phyloP scores from a whole-genome alignment of 2,888 invertebrate species.

The Lycocerus yunnanus region DNA sequence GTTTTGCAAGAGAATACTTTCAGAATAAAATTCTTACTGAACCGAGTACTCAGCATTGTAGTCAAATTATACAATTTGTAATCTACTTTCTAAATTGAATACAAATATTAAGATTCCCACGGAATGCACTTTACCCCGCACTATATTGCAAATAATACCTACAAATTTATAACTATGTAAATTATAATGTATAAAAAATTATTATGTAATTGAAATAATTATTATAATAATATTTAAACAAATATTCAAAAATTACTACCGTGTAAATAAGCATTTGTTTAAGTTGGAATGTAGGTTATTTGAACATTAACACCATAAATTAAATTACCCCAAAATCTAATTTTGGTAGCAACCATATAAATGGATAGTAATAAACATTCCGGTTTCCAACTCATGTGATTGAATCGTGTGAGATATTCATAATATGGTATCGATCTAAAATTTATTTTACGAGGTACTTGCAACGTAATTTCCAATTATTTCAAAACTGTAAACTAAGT shows the following conservation, averaged over 20 bases:
- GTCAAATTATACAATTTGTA: no score
- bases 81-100: no score
- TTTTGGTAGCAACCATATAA: conserved; percentile 16
- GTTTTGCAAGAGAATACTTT: no score
- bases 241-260: neutral
- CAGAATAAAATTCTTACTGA: no score
- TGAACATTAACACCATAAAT: conserved; percentile 16
- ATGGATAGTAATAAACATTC: conserved; percentile 19
- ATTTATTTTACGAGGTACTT: conserved; percentile 4
- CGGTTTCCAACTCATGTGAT: conserved; percentile 14
- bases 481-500: neutral
- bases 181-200: neutral
- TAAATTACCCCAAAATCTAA: conserved; percentile 18
- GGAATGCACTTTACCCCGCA: no score
- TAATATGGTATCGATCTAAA: conserved; percentile 5
- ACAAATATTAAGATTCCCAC: no score
- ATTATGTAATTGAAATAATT: neutral
- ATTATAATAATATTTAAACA: neutral
- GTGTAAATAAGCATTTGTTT: neutral
- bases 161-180: no score
- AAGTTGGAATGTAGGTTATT: conserved; percentile 12
- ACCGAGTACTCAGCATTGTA: no score
- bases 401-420: conserved; percentile 19
- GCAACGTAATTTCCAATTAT: neutral
- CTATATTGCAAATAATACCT: no score